Evolutionary conservation across 2,113 vertebrate genomes (phyloP), one percentile per base, ranked within the genome.

Genomic region (Melanotaenia duboulayi): DNA sequence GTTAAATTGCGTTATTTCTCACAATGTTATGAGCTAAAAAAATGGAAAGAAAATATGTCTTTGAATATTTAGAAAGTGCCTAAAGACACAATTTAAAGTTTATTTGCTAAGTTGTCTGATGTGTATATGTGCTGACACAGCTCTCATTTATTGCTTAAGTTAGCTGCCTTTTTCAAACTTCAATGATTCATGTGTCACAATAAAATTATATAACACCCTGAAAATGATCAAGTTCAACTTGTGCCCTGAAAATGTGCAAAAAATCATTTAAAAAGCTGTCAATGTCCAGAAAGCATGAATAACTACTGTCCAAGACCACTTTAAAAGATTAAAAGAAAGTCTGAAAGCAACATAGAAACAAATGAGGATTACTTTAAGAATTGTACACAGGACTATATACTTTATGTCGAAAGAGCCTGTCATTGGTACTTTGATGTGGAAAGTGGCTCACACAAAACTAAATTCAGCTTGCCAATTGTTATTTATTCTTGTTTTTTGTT

Each of bases 401-500:
- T n/a, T n/a, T n/a, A 6, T 13, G 48, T 66, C 37, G 14, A 39
- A 55, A 57, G 10, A 8, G 0, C 42, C 32, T 56, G 25, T 37
- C 7, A 50, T 56, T 3, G 60, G 39, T 46, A 40, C 35, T 69
- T 51, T 52, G 5, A 39, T 23, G 17, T 39, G 46, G 55, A n/a
- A 50, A 65, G 8, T 35, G 20, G 44, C 32, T 35, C 32, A 5
- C 32, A 35, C 32, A 44, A 42, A 74, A 66, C 37, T n/a, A 28
- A 66, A 32, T 22, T 52, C 44, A 16, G 40, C 17, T 52, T 52
- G 61, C 23, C 54, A 11, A 22, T 62, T 37, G 49, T 62, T 44
- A 51, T 39, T 16, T n/a, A 16, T 54, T 25, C 20, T 23, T 63
- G 50, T 55, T 56, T 6, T n/a, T 19, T 22, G 37, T 61, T 28